These are phyloP conservation scores for Pyralis farinalis DNA, from an alignment of 2,888 invertebrate genomes.

Conservation along the genomic window DNA sequence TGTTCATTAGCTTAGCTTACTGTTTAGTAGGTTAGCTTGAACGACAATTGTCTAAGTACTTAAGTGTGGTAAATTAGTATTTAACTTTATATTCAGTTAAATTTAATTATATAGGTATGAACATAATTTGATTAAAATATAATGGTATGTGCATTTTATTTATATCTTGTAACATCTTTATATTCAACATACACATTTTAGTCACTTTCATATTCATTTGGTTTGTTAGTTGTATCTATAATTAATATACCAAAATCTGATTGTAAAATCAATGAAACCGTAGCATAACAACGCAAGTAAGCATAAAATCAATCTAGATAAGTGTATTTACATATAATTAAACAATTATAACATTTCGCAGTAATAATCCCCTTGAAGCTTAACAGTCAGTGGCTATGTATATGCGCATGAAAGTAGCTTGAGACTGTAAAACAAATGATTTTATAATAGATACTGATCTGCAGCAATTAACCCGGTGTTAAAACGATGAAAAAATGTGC, in stretches of 20 bases:
- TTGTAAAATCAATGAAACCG: slow-evolving; percentile 9
- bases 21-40: too few species aligned
- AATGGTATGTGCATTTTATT: too few species aligned
- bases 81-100: too few species aligned
- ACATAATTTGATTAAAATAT: too few species aligned
- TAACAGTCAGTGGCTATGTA: slow-evolving; percentile 1
- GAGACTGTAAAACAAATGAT: slow-evolving; percentile 50
- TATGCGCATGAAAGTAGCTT: slow-evolving; percentile 9
- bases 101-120: too few species aligned
- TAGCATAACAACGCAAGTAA: slow-evolving; percentile 7
- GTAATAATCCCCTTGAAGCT: slow-evolving; percentile 7
- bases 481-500: slow-evolving; percentile 42
- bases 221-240: background rate
- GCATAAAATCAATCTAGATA: slow-evolving; percentile 15
- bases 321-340: slow-evolving; percentile 7
- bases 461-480: slow-evolving; percentile 48
- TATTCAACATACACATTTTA: too few species aligned
- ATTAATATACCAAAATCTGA: slow-evolving; percentile 4
- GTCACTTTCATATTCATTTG: too few species aligned
- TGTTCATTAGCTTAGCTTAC: too few species aligned
- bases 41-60: too few species aligned
- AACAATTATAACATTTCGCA: slow-evolving; percentile 5
- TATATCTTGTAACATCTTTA: too few species aligned
- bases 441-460: slow-evolving; percentile 50
- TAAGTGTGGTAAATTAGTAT: too few species aligned